phyloP scores from a whole-genome alignment of 2,113 vertebrate species.

The Sphyrna mokarran region DNA sequence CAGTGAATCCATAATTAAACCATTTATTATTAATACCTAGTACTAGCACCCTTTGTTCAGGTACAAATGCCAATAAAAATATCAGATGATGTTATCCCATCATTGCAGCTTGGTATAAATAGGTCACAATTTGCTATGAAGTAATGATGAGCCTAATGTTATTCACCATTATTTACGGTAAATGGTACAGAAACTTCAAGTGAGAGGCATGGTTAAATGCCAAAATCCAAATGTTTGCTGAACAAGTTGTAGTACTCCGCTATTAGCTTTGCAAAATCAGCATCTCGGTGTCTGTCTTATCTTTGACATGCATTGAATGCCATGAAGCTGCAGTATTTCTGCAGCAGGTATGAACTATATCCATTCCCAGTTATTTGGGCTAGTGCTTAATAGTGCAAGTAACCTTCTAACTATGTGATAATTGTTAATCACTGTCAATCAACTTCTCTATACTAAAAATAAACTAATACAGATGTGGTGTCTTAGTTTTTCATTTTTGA shows the following conservation, averaged over 20 bases:
- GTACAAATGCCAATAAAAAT: background rate
- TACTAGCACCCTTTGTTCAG: background rate
- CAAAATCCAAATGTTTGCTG: background rate
- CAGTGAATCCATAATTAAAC: constrained; percentile 44
- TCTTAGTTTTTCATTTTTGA: background rate
- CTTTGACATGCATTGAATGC: too few species aligned
- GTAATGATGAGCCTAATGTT: background rate
- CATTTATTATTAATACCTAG: constrained; percentile 48
- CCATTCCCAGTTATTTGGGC: too few species aligned
- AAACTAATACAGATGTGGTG: background rate
- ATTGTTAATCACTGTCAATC: background rate
- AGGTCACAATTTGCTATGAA: too few species aligned
- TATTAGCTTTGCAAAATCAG: background rate
- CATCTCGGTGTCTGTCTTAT: background rate
- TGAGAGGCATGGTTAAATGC: background rate
- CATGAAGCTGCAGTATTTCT: background rate
- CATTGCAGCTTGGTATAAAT: too few species aligned
- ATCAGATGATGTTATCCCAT: background rate
- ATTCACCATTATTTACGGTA: background rate
- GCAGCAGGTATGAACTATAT: background rate
- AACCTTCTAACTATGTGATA: background rate
- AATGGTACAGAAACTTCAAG: too few species aligned
- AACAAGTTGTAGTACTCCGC: background rate
- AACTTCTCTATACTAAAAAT: background rate
- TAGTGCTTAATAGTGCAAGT: background rate